phyloP scores from a whole-genome alignment of 2,888 invertebrate species.

The Meliscaeva auricollis region DNA sequence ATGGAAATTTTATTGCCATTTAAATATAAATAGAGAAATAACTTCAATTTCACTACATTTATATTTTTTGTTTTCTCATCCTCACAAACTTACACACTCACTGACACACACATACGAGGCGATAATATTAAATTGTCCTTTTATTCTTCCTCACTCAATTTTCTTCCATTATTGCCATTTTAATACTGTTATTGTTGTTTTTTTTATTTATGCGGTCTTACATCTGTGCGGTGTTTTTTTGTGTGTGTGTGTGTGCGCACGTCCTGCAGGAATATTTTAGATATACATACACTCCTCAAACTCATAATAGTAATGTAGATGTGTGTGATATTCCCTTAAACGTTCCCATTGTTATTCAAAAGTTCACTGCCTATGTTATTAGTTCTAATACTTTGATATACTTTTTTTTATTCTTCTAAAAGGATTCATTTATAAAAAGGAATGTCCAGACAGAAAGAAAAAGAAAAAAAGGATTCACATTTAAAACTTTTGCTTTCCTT shows the following conservation, averaged over 20 bases:
- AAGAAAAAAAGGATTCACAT: conserved; percentile 14
- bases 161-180: conserved; percentile 40
- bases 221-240: conserved; percentile 19
- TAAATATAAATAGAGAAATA: conserved; percentile 51
- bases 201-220: conserved; percentile 5
- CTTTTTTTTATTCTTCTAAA: conserved; percentile 49
- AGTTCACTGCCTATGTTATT: conserved; percentile 71
- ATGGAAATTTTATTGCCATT: conserved; percentile 68
- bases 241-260: background rate
- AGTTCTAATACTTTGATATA: conserved; percentile 71
- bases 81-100: background rate
- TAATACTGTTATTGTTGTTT: conserved; percentile 51
- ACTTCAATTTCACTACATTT: conserved; percentile 35
- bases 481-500: conserved; percentile 62
- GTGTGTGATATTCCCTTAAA: background rate
- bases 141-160: conserved; percentile 25
- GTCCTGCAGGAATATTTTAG: background rate
- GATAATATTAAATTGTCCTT: conserved; percentile 58
- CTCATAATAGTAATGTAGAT: background rate
- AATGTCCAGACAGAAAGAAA: conserved; percentile 40
- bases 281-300: too few relatives aligned
- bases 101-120: background rate
- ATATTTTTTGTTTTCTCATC: background rate
- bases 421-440: conserved; percentile 48
- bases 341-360: conserved; percentile 65